These are phyloP conservation scores for Clarias pachynema DNA, from an alignment of 2,797 vertebrate species.

Conservation along the genomic window DNA sequence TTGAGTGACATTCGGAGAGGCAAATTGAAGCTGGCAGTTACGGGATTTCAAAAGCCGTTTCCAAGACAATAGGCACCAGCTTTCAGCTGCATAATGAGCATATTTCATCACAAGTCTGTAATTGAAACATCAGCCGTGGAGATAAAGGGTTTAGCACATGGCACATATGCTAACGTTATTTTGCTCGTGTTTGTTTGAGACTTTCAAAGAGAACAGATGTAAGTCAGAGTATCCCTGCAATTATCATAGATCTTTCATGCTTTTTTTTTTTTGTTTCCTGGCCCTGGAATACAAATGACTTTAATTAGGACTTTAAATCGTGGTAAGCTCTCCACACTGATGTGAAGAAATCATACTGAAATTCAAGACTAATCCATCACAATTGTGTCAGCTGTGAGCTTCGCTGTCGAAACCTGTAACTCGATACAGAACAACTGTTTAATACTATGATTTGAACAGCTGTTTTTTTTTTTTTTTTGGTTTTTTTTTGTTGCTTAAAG, in stretches of 20 bases:
- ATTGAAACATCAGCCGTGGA: slow-evolving; percentile 50
- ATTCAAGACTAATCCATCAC: slow-evolving; percentile 31
- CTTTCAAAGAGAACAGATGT: slow-evolving; percentile 20
- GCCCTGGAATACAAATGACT: slow-evolving; percentile 22
- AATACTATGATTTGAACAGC: not conserved
- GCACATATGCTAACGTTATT: slow-evolving; percentile 30
- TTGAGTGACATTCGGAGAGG: slow-evolving; percentile 52
- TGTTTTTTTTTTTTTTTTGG: too few species aligned
- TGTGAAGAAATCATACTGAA: slow-evolving; percentile 33
- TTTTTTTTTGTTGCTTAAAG: not conserved
- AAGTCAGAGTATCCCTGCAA: slow-evolving; percentile 25
- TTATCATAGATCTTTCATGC: slow-evolving; percentile 10
- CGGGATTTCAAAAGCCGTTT: slow-evolving; percentile 54
- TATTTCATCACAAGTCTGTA: slow-evolving; percentile 54
- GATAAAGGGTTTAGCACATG: slow-evolving; percentile 27
- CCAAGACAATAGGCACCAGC: slow-evolving; percentile 49
- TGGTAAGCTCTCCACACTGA: not conserved
- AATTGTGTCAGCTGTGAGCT: slow-evolving; percentile 14
- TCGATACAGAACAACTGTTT: not conserved
- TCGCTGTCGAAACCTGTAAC: slow-evolving; percentile 13
- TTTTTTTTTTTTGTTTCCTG: slow-evolving; percentile 10
- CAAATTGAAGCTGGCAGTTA: slow-evolving; percentile 54
- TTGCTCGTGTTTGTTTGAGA: slow-evolving; percentile 20
- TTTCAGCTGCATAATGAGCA: slow-evolving; percentile 47
- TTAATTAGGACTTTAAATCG: slow-evolving; percentile 20